Evolutionary conservation across 1,140 invertebrate species (phyloP).

Genomic region (Macrocentrus cingulum): DNA sequence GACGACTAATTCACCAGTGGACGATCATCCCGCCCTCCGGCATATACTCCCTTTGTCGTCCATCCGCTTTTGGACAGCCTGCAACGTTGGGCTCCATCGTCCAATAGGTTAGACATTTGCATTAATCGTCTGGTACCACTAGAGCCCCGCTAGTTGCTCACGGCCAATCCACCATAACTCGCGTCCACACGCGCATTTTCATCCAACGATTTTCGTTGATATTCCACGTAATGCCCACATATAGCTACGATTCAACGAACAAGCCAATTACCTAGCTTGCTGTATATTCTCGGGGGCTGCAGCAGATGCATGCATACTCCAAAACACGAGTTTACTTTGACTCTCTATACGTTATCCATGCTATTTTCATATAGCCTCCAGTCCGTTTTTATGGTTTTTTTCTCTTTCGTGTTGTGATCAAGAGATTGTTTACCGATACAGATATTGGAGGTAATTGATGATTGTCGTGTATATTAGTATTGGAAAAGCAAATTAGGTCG

Average conservation of each 20-base stretch:
- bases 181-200: not conserved
- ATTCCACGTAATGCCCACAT: slow-evolving; percentile 25
- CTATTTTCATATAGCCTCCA: slow-evolving; percentile 5
- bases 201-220: not conserved
- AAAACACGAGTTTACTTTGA: slow-evolving; percentile 6
- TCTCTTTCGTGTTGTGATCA: not conserved
- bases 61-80: slow-evolving; percentile 22
- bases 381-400: not conserved
- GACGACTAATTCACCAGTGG: slow-evolving; percentile 47
- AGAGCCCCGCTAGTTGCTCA: not conserved
- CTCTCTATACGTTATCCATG: slow-evolving; percentile 1
- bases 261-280: slow-evolving; percentile 34
- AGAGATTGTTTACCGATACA: too few species aligned
- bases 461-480: too few species aligned
- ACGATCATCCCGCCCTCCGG: slow-evolving; percentile 32
- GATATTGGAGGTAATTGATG: too few species aligned
- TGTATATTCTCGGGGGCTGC: not conserved
- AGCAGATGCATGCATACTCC: not conserved
- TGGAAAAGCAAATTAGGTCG: too few species aligned
- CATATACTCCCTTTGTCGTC: slow-evolving; percentile 12
- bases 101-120: slow-evolving; percentile 54
- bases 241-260: slow-evolving; percentile 28
- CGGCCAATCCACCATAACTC: not conserved
- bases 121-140: slow-evolving; percentile 41
- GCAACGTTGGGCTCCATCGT: slow-evolving; percentile 36